These are phyloP conservation scores for Conchocele bisecta DNA, from an alignment of 2,888 invertebrate genomes.

Conservation along the genomic window DNA sequence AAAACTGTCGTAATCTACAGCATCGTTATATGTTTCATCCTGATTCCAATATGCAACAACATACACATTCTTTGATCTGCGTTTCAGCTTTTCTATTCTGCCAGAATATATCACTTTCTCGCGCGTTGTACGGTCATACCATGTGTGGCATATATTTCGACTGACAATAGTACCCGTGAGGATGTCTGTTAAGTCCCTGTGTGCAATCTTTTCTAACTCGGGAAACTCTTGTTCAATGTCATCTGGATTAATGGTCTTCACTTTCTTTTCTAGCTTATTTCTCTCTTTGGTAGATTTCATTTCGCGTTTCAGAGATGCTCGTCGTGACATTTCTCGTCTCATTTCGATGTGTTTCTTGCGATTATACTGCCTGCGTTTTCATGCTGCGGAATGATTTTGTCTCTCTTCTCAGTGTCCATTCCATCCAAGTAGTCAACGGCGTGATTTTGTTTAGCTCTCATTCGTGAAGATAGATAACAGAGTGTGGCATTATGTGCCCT, in stretches of 20 bases:
- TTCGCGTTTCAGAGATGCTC: slow-evolving; percentile 4
- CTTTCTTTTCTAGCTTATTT: slow-evolving; percentile 16
- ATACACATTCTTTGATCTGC: not conserved
- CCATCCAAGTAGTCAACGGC: not conserved
- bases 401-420: not conserved
- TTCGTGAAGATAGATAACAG: slow-evolving; percentile 23
- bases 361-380: slow-evolving; percentile 19
- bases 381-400: not conserved
- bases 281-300: slow-evolving; percentile 20
- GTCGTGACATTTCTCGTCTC: slow-evolving; percentile 1
- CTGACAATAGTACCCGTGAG: too few species aligned
- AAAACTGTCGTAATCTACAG: slow-evolving; percentile 20
- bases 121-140: too few species aligned
- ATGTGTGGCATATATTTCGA: too few species aligned
- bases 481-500: slow-evolving; percentile 33
- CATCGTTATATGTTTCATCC: slow-evolving; percentile 23
- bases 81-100: too few species aligned
- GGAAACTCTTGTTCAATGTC: not conserved
- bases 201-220: not conserved
- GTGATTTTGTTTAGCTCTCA: slow-evolving; percentile 26
- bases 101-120: too few species aligned
- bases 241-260: not conserved
- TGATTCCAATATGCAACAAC: slow-evolving; percentile 7
- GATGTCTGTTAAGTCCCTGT: not conserved
- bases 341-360: not conserved